These are phyloP conservation scores for Loriculus beryllinus DNA, from an alignment of 2,797 vertebrate genomes.

Conservation along the genomic window DNA sequence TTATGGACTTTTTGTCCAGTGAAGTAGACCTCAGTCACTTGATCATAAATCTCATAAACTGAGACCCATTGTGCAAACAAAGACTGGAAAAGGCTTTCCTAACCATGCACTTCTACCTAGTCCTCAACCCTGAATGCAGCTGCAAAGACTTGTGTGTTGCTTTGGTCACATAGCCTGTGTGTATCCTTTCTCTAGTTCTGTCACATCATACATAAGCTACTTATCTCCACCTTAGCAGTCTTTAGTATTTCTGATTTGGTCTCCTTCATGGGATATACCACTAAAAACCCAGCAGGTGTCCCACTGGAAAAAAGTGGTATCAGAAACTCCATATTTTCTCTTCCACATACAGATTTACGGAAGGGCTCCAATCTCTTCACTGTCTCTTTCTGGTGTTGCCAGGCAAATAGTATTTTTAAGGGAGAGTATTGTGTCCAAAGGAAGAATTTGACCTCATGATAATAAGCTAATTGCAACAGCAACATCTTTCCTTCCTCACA, in stretches of 20 bases:
- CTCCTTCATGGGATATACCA: background rate
- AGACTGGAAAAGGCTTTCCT: background rate
- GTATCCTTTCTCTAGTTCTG: background rate
- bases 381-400: background rate
- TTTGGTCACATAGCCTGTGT: background rate
- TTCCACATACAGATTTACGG: background rate
- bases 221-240: background rate
- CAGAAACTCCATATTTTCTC: background rate
- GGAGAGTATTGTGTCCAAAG: background rate
- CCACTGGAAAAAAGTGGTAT: background rate
- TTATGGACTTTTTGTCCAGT: background rate
- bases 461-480: background rate
- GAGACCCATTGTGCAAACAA: background rate
- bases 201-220: background rate
- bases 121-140: rapidly evolving
- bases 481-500: background rate
- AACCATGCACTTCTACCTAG: background rate
- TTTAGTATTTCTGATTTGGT: background rate
- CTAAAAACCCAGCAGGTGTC: background rate
- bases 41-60: background rate
- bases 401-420: background rate
- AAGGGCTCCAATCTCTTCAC: rapidly evolving
- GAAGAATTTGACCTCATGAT: background rate
- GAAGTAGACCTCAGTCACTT: background rate
- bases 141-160: background rate